A percentile compares a stretch with the other conserved stretches of the same genome.
Evolutionary conservation across 2,797 vertebrate species (phyloP).

Genomic region (Pantherophis alleghaniensis): DNA sequence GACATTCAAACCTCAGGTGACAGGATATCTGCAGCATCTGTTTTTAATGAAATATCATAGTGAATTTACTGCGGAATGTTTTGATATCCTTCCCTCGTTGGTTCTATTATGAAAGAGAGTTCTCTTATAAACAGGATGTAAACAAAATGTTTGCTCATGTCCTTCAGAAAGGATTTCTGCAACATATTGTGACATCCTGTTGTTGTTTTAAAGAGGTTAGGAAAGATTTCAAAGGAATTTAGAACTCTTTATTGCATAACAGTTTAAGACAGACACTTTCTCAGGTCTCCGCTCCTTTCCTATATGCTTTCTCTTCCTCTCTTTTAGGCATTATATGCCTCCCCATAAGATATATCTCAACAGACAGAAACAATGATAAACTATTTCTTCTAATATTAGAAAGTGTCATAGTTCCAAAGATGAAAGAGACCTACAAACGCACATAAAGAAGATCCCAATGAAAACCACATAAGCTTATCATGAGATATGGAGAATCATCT

Average conservation of each 20-base stretch:
- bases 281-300: background rate
- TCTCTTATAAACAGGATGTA: background rate
- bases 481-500: background rate
- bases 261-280: background rate
- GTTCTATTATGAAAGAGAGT: background rate
- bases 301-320: background rate
- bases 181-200: background rate
- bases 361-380: background rate
- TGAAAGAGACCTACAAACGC: background rate
- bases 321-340: background rate
- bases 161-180: background rate
- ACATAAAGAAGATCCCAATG: background rate
- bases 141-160: background rate
- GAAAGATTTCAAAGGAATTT: background rate
- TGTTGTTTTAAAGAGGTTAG: background rate
- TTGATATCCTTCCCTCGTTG: background rate
- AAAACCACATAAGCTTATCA: background rate
- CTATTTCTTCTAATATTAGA: background rate
- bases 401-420: background rate
- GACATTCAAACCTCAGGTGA: background rate
- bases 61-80: background rate
- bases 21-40: background rate
- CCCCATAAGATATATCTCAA: background rate
- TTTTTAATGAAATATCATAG: background rate
- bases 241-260: background rate